phyloP scores from a whole-genome alignment of 2,888 invertebrate species.

The Prenolepis imparis region DNA sequence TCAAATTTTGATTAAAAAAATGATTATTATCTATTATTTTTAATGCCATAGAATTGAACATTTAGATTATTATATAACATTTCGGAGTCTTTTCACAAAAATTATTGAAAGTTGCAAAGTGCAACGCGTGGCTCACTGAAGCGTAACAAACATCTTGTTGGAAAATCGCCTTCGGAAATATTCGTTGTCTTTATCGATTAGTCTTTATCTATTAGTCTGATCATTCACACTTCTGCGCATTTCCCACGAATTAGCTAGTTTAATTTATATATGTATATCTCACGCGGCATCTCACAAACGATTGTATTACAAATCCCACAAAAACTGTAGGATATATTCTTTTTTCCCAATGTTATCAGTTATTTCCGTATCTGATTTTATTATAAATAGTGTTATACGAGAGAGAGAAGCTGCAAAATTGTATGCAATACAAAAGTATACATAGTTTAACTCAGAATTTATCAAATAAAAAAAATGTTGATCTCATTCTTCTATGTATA shows the following conservation, averaged over 20 bases:
- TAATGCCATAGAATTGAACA: not conserved
- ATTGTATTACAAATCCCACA: not conserved
- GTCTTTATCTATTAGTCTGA: conserved; percentile 57
- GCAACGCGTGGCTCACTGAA: conserved; percentile 52
- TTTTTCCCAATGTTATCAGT: not conserved
- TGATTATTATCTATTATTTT: not conserved
- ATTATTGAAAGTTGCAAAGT: conserved; percentile 16
- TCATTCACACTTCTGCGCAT: conserved; percentile 45
- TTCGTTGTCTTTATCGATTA: conserved; percentile 53
- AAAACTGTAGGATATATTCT: not conserved
- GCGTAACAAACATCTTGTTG: conserved; percentile 61
- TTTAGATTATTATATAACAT: not conserved
- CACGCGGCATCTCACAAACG: conserved; percentile 16
- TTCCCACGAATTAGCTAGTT: conserved; percentile 11
- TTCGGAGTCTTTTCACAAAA: not conserved
- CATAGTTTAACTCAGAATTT: not conserved
- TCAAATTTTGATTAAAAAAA: not conserved
- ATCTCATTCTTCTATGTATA: not conserved
- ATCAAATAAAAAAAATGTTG: not conserved
- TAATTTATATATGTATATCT: not conserved
- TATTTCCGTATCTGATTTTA: conserved; percentile 3
- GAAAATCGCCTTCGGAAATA: conserved; percentile 25
- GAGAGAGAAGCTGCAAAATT: conserved; percentile 3
- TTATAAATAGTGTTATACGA: not conserved
- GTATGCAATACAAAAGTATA: not conserved